These are phyloP conservation scores for Ethmia dodecea DNA, from an alignment of 2,888 invertebrate genomes.

Conservation along the genomic window DNA sequence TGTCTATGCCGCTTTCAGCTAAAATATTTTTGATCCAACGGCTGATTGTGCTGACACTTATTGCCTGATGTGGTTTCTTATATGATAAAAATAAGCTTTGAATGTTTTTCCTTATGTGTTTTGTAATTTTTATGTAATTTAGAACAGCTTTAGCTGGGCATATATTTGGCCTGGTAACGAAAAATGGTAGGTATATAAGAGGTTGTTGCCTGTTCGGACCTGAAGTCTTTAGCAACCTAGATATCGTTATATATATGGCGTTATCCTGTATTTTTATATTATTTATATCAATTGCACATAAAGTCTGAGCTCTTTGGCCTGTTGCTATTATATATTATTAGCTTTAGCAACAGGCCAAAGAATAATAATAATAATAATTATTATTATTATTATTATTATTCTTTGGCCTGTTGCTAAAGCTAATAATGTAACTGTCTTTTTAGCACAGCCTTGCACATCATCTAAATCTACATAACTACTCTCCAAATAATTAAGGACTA, in stretches of 20 bases:
- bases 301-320: constrained; percentile 8
- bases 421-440: constrained; percentile 7
- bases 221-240: neutral
- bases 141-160: constrained; percentile 6
- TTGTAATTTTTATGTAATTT: constrained; percentile 5
- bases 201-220: neutral
- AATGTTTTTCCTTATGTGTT: neutral
- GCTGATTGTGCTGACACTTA: constrained; percentile 4
- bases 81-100: neutral
- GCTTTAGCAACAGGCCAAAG: no score
- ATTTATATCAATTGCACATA: constrained; percentile 2
- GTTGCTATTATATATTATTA: no score
- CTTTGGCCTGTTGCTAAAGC: constrained; percentile 8
- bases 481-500: constrained; percentile 1
- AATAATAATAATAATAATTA: no score
- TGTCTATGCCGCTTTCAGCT: constrained; percentile 6
- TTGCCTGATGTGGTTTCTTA: constrained; percentile 3
- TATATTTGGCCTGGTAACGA: constrained; percentile 1
- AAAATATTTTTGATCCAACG: constrained; percentile 7
- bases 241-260: neutral
- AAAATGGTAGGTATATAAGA: constrained; percentile 7
- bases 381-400: no score
- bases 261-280: neutral
- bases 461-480: neutral
- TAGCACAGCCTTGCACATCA: constrained; percentile 1